Conservation (phyloP, 2,888 invertebrate genomes). For the Agrochola circellaris region DNA sequence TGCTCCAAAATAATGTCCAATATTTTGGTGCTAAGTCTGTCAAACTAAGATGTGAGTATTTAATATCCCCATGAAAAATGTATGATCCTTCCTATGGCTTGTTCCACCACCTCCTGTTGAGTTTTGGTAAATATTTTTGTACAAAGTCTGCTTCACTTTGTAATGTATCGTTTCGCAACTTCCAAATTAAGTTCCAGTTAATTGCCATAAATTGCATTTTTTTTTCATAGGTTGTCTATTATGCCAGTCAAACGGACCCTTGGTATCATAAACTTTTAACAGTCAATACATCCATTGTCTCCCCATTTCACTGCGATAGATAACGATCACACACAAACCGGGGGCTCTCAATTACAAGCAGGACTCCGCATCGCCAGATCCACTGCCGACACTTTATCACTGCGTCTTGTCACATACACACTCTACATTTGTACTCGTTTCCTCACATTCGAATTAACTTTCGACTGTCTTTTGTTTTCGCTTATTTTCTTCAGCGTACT, state of each 20-base stretch:
- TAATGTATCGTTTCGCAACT: neutral
- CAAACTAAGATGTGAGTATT: neutral
- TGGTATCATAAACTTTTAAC: slow-evolving; percentile 36
- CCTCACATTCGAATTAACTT: slow-evolving; percentile 29
- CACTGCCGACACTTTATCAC: slow-evolving; percentile 72
- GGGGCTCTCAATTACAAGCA: slow-evolving; percentile 64
- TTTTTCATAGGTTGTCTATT: no score
- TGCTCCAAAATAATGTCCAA: neutral
- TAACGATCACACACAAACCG: slow-evolving; percentile 43
- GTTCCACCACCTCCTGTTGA: neutral
- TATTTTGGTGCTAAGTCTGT: no score
- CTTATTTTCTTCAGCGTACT: neutral
- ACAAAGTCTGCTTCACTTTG: no score
- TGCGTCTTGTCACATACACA: slow-evolving; percentile 60
- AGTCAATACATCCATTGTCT: slow-evolving; percentile 23
- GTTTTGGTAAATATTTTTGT: neutral
- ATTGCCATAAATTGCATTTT: neutral
- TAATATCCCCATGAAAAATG: neutral
- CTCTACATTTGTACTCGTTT: slow-evolving; percentile 53
- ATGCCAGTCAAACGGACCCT: neutral
- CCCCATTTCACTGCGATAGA: slow-evolving; percentile 36
- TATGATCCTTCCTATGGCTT: no score
- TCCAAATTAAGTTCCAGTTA: neutral
- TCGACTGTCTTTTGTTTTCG: slow-evolving; percentile 34
- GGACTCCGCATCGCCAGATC: slow-evolving; percentile 70